Base-by-base conservation (phyloP, 2,113 vertebrate genomes). In the Rhipidura dahli region DNA sequence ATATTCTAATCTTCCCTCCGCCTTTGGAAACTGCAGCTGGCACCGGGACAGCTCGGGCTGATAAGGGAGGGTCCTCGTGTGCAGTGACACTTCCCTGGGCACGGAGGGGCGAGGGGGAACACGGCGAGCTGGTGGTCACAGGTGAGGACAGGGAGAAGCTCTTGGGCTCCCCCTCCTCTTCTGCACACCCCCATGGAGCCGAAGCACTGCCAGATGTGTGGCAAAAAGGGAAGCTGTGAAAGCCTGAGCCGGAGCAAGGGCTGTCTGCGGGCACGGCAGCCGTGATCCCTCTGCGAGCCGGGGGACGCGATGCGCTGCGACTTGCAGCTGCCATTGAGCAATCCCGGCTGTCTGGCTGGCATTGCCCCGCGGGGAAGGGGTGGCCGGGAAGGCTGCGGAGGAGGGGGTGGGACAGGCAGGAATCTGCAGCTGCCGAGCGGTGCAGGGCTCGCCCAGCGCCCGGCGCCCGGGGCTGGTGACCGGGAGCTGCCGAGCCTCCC, bases 351-450 rank as follows among this genome's bases (percentile, higher is more conserved):
- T 83, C 70, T 80, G 86, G 59, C 91, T 83, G 93, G 93, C 18
- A 14, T 8, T 70, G 90, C 95, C 96, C 96, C 4, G 90, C 28
- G 95, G 96, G 90, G 37, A 95, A 64, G 94, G 93, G 91, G 68
- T 75, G 96, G 78, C 83, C 33, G 28, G 51, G 33, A 24, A 44
- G 86, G 86, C 86, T 89, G 93, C 7, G 85, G 89, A 90, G 94
- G 90, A 88, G 79, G 80, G 82, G 72, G 39, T 66, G 95, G 80
- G 68, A 69, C 2, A 4, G 76, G 91, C 80, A 94, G 91, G 94
- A 92, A 95, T 94, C 94, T 82, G 95, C 94, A 95, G 89, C 95
- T 91, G 95, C 83, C 15, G 72, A 95, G 86, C 2, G 9, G 68
- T 5, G 96, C 77, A 30, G 91, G 89, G 65, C 92, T 87, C 50